Conservation (phyloP, 2,113 vertebrate species). For the Phyllostomus discolor region DNA sequence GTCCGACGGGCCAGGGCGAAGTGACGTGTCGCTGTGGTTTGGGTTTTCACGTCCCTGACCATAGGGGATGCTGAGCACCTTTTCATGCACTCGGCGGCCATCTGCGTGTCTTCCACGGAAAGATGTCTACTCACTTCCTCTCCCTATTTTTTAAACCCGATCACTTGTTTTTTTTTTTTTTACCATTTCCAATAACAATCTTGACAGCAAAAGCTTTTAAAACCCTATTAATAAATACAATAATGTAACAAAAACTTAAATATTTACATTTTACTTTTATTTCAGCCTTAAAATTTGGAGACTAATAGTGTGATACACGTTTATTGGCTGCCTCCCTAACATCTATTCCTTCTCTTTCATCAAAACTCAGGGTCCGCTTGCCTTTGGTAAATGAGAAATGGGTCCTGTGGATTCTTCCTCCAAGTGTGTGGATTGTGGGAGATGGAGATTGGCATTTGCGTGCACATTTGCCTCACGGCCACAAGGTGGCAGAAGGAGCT, state of each 20-base stretch:
- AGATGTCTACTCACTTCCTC: not conserved
- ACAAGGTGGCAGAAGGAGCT: conserved; percentile 60
- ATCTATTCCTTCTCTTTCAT: not conserved
- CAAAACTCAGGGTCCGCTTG: not conserved
- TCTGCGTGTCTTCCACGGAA: not conserved
- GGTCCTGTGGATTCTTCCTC: not conserved
- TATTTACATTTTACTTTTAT: not conserved
- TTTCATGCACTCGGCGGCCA: not conserved
- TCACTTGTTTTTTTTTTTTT: not conserved
- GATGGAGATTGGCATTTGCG: fast-evolving
- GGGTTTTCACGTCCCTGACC: not conserved
- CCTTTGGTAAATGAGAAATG: not conserved
- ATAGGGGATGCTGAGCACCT: not conserved
- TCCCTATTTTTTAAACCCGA: not conserved
- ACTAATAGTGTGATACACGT: not conserved
- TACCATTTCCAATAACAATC: not conserved
- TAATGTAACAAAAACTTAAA: not conserved
- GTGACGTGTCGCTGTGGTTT: not conserved
- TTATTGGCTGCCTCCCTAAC: not conserved
- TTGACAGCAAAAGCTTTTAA: not conserved
- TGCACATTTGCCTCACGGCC: not conserved
- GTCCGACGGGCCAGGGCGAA: not conserved
- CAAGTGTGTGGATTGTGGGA: not conserved
- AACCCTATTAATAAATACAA: not conserved
- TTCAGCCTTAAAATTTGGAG: not conserved